These are phyloP conservation scores for Tokudaia tokunoshimensis DNA, from an alignment of 2,797 vertebrate genomes.

Conservation along the genomic window DNA sequence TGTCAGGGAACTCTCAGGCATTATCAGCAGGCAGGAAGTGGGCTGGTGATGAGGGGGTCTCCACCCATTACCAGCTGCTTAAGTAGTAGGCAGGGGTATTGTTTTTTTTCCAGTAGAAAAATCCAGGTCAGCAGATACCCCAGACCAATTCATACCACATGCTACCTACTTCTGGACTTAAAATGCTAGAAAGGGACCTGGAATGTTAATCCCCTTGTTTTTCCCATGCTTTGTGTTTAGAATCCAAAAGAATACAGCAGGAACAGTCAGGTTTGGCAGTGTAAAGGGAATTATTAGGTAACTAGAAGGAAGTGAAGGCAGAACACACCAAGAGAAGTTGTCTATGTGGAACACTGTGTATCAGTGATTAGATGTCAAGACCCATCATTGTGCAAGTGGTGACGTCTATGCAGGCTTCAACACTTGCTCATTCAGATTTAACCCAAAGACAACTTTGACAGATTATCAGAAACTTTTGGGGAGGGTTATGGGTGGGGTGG, in stretches of 20 bases:
- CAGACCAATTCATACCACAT: slow-evolving; percentile 68
- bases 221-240: neutral
- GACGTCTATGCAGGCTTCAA: neutral
- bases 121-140: slow-evolving; percentile 61
- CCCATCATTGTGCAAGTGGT: slow-evolving; percentile 10
- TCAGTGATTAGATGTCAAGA: slow-evolving; percentile 62
- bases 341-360: slow-evolving; percentile 26
- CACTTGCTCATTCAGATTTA: slow-evolving; percentile 52
- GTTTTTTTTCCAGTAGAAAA: slow-evolving; percentile 46
- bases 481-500: slow-evolving; percentile 19
- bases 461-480: slow-evolving; percentile 57
- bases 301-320: slow-evolving; percentile 62
- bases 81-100: slow-evolving; percentile 47
- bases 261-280: slow-evolving; percentile 48
- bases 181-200: slow-evolving; percentile 48
- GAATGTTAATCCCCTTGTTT: slow-evolving; percentile 35
- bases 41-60: slow-evolving; percentile 48
- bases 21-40: slow-evolving; percentile 70
- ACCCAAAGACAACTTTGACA: slow-evolving; percentile 65
- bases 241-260: slow-evolving; percentile 59
- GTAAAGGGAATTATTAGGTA: slow-evolving; percentile 66
- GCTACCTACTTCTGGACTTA: slow-evolving; percentile 66
- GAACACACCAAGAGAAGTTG: slow-evolving; percentile 43
- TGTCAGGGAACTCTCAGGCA: slow-evolving; percentile 65
- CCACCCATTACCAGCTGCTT: slow-evolving; percentile 78